These are phyloP conservation scores for Pseudanteris insignis DNA, from an alignment of 2,888 invertebrate species.

Conservation along the genomic window DNA sequence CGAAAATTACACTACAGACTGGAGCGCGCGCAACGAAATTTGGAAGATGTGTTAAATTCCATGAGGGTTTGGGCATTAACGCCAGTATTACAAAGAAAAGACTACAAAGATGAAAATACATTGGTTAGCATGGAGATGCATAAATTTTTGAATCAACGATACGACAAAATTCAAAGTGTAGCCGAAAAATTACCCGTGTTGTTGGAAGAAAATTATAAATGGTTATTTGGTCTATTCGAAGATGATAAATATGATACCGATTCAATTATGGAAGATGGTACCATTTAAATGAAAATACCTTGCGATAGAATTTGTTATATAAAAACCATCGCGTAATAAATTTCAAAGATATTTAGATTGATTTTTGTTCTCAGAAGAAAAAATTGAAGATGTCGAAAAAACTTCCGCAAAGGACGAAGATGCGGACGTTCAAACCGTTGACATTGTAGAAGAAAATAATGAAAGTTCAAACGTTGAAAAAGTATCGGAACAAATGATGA, in stretches of 20 bases:
- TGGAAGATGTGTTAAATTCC: slow-evolving; percentile 69
- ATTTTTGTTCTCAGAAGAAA: neutral
- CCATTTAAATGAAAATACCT: too few species aligned
- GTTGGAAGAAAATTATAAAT: slow-evolving; percentile 73
- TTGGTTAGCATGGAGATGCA: slow-evolving; percentile 71
- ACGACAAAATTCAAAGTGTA: slow-evolving; percentile 67
- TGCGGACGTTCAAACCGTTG: too few species aligned
- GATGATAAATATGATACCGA: slow-evolving; percentile 58
- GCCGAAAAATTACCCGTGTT: slow-evolving; percentile 71
- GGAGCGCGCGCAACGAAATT: slow-evolving; percentile 74
- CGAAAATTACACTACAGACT: slow-evolving; percentile 78
- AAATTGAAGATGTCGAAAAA: too few species aligned
- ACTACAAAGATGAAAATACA: slow-evolving; percentile 71
- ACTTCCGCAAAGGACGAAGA: too few species aligned
- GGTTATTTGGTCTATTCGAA: slow-evolving; percentile 75
- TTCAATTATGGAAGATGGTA: slow-evolving; percentile 46
- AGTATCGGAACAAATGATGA: slow-evolving; percentile 48
- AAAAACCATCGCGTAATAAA: too few species aligned
- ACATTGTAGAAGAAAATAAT: too few species aligned
- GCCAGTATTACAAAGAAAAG: slow-evolving; percentile 81
- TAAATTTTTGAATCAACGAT: slow-evolving; percentile 70
- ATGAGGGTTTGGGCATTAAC: slow-evolving; percentile 77
- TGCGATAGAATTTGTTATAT: too few species aligned
- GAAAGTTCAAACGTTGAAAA: too few species aligned
- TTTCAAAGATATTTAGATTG: neutral